A percentile compares a stretch with the other conserved stretches of the same genome.
These are phyloP conservation scores for Paedocypris micromegethes DNA, from an alignment of 2,797 vertebrate species.

Conservation along the genomic window DNA sequence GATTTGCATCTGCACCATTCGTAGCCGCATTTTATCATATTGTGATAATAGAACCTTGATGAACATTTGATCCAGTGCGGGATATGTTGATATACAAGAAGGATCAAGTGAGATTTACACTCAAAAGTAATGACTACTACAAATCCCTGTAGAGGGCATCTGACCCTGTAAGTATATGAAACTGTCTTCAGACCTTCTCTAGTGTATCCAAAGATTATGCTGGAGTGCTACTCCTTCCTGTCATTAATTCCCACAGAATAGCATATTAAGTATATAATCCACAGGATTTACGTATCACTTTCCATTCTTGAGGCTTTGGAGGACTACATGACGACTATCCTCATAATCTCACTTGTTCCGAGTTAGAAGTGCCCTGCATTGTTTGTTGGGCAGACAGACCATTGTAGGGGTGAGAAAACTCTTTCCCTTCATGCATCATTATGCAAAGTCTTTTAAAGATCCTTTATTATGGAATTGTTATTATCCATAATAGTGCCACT, in stretches of 20 bases:
- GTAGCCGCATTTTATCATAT: too few relatives aligned
- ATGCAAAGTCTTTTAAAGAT: too few relatives aligned
- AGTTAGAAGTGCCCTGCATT: neutral
- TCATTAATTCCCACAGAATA: slow-evolving; percentile 3
- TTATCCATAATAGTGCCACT: too few relatives aligned
- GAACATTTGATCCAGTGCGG: slow-evolving; percentile 1
- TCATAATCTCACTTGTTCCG: slow-evolving; percentile 5
- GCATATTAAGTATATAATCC: slow-evolving; percentile 29
- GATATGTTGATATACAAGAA: neutral
- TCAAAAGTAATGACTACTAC: slow-evolving; percentile 52
- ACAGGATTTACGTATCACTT: slow-evolving; percentile 3
- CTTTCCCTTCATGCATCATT: too few relatives aligned
- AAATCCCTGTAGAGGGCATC: slow-evolving; percentile 52
- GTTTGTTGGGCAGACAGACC: neutral
- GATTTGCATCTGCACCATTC: too few relatives aligned
- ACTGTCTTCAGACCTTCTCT: neutral
- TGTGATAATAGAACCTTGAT: slow-evolving; percentile 8
- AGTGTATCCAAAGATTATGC: slow-evolving; percentile 13
- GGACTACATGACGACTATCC: neutral
- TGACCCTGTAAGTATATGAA: neutral
- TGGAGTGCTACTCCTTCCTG: neutral
- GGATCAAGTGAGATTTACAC: slow-evolving; percentile 56
- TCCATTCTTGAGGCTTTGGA: neutral
- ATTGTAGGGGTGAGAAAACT: neutral
- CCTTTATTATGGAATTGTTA: too few relatives aligned